A percentile compares a stretch with the other conserved stretches of the same genome.
These are phyloP conservation scores for Heteromurus nitidus DNA, from an alignment of 2,888 invertebrate species.

Conservation along the genomic window DNA sequence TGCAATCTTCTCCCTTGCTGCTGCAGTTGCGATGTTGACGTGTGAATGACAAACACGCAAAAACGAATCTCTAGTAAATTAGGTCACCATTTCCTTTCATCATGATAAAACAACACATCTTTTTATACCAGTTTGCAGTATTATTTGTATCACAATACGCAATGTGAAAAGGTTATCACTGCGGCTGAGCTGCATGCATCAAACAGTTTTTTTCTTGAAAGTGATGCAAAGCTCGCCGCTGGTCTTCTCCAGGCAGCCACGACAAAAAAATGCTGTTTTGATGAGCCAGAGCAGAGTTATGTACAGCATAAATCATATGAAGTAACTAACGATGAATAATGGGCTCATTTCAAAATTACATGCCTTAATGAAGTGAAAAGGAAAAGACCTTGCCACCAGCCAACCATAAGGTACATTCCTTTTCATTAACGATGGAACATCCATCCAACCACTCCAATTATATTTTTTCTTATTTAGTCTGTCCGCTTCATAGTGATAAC, in stretches of 20 bases:
- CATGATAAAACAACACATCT: background rate
- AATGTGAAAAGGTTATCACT: constrained; percentile 11
- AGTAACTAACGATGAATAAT: constrained; percentile 28
- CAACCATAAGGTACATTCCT: background rate
- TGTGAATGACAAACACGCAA: constrained; percentile 23
- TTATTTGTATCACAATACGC: too few relatives aligned
- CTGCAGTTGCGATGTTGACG: constrained; percentile 10
- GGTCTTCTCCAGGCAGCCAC: too few relatives aligned
- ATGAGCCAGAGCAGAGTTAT: background rate
- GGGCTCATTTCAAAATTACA: constrained; percentile 41
- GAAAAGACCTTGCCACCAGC: constrained; percentile 38
- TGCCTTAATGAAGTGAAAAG: constrained; percentile 36
- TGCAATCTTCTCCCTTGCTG: background rate
- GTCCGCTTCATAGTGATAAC: too few relatives aligned
- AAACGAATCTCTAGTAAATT: constrained; percentile 1
- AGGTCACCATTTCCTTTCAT: constrained; percentile 32
- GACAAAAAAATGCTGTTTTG: background rate
- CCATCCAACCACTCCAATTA: background rate
- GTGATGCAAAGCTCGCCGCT: constrained; percentile 3
- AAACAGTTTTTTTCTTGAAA: too few relatives aligned
- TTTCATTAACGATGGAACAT: background rate
- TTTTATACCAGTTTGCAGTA: too few relatives aligned
- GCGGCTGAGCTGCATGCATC: background rate
- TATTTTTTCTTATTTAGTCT: too few relatives aligned
- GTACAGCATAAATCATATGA: background rate